These are phyloP conservation scores for Heterotis niloticus DNA, from an alignment of 2,113 vertebrate species.

Conservation along the genomic window DNA sequence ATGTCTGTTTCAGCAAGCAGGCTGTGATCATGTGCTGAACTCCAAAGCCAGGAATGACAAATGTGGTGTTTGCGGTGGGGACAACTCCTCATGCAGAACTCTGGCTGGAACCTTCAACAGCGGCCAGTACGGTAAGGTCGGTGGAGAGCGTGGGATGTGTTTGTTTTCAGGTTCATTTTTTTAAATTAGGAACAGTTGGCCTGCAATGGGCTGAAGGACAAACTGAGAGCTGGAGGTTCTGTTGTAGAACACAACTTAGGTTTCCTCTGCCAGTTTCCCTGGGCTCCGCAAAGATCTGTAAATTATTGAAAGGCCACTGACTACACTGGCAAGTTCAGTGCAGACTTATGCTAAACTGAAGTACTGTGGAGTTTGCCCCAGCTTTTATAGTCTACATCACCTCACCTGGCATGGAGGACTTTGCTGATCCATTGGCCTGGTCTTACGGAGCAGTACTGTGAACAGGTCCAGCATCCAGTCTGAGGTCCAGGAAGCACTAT, in stretches of 20 bases:
- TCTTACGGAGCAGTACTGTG: background rate
- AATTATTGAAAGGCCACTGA: background rate
- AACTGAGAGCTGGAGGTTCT: background rate
- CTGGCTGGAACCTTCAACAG: conserved; percentile 86
- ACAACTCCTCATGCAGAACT: conserved; percentile 91
- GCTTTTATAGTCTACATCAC: too few species aligned
- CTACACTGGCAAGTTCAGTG: background rate
- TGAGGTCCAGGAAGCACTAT: too few species aligned
- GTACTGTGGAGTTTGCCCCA: too few species aligned
- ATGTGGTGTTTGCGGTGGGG: conserved; percentile 92
- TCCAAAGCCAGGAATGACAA: conserved; percentile 89
- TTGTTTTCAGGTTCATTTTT: too few species aligned
- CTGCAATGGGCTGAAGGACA: background rate
- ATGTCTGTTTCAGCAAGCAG: conserved; percentile 77
- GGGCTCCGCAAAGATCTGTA: background rate
- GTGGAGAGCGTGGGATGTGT: background rate
- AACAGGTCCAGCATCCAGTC: background rate
- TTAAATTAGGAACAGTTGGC: background rate
- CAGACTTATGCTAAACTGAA: too few species aligned
- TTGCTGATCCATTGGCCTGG: too few species aligned
- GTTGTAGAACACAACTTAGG: too few species aligned
- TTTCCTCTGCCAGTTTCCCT: background rate
- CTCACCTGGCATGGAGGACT: too few species aligned
- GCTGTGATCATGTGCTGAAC: conserved; percentile 91
- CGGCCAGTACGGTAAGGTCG: conserved; percentile 80